These are phyloP conservation scores for Lepidothrix coronata DNA, from an alignment of 2,113 vertebrate genomes.

Conservation along the genomic window DNA sequence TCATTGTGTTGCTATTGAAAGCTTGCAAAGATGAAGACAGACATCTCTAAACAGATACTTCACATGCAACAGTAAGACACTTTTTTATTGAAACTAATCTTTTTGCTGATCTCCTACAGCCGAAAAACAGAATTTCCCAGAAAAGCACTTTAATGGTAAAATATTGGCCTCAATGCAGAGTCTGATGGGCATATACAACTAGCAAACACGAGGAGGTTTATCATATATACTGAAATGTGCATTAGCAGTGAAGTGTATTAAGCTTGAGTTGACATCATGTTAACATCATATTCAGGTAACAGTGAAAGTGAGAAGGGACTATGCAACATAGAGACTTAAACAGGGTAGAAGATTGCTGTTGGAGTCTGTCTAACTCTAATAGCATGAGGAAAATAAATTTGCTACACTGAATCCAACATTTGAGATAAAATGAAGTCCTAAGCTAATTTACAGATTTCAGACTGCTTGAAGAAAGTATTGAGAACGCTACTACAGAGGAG, in stretches of 20 bases:
- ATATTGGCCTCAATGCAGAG: neutral
- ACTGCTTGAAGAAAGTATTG: neutral
- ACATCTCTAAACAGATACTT: constrained; percentile 44
- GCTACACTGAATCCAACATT: neutral
- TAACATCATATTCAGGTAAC: neutral
- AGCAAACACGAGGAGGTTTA: neutral
- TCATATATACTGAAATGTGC: neutral
- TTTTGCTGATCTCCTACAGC: neutral
- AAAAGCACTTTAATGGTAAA: neutral
- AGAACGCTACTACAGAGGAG: accelerated
- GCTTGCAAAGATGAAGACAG: constrained; percentile 46
- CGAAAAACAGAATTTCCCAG: constrained; percentile 11
- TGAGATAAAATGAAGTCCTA: neutral
- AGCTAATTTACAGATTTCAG: neutral
- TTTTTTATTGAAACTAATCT: constrained; percentile 23
- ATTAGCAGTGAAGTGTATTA: neutral
- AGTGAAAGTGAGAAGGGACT: neutral
- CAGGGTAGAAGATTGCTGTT: neutral
- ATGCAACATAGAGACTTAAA: neutral
- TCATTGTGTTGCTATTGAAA: constrained; percentile 54
- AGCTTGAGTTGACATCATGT: neutral
- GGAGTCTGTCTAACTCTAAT: neutral
- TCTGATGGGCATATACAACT: neutral
- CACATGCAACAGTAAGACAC: neutral
- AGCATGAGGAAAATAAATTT: neutral